Evolutionary conservation across 2,888 invertebrate species (phyloP), one percentile per base, ranked within the genome.

Genomic region (Unio pictorum): DNA sequence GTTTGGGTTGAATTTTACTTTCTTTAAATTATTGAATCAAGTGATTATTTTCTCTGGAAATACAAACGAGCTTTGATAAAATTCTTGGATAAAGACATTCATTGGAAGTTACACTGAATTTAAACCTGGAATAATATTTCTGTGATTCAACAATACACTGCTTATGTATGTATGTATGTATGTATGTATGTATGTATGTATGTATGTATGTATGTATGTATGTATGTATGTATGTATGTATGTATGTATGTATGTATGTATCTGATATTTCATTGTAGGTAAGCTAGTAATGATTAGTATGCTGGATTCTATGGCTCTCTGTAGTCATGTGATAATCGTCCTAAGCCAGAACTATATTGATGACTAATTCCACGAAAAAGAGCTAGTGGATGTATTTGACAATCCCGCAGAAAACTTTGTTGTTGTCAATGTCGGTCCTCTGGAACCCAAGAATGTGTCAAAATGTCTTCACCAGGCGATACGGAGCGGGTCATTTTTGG

Each of bases 291-390:
- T 79, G 6, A 73, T 65, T 1, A 78, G 72, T 60, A 76, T 83
- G 6, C 68, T 70, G 18, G 79, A 81, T 17, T 64, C 75, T 61
- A 78, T 82, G 70, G 58, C 61, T 18, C 30, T 34, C 0, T 81
- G 81, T 63, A 61, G 76, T 34, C 73, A 75, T 28, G 79, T 77
- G 6, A 66, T 83, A 6, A 73, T 84, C 6, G 68, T 83, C 8
- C 74, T 82, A 11, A 80, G 81, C 6, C 66, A 69, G 8, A 30
- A 73, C 23, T 84, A 82, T 55, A 56, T 77, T 6, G 20, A 69
- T 60, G 60, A 74, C 61, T 11, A 64, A 3, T 78, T 78, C 60
- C 64, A 70, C 26, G 58, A 69, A 54, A 80, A 78, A 63, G 83
- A 83, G 67, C 34, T 81, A 26, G 72, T 76, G 23, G 30, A 60